A percentile compares a stretch with the other conserved stretches of the same genome.
Conservation (phyloP, 2,888 invertebrate species). For the Melieria crassipennis region DNA sequence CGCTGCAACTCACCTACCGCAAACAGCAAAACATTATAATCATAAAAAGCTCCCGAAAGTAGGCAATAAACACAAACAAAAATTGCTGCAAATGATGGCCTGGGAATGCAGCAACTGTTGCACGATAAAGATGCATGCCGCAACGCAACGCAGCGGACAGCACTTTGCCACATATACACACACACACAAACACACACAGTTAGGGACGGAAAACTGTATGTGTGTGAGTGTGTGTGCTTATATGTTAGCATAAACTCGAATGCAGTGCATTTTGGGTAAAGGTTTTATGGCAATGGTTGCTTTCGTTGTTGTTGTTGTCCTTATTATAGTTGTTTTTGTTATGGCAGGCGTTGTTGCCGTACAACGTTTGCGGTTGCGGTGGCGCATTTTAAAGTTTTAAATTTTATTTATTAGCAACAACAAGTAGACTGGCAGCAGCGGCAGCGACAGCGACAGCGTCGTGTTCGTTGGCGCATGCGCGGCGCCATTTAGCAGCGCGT, state of each 20-base stretch:
- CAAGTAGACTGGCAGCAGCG: neutral
- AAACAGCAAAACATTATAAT: neutral
- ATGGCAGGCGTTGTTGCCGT: conserved; percentile 2
- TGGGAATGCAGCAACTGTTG: conserved; percentile 46
- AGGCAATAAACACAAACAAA: conserved; percentile 39
- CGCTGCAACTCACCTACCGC: neutral
- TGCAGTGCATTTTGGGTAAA: no score
- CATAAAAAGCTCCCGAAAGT: conserved; percentile 24
- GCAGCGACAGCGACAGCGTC: neutral
- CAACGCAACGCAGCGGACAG: no score
- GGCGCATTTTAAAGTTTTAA: conserved; percentile 35
- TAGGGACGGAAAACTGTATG: neutral
- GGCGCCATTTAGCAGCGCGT: conserved; percentile 20
- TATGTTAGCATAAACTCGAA: no score
- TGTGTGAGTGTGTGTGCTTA: no score
- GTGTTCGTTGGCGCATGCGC: conserved; percentile 15
- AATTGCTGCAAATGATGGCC: conserved; percentile 49
- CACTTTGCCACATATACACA: neutral
- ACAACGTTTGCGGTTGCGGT: neutral
- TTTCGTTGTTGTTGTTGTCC: neutral
- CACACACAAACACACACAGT: neutral
- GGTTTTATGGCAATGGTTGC: no score
- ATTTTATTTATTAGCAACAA: conserved; percentile 33
- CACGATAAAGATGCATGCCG: conserved; percentile 39
- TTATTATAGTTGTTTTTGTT: neutral